Evolutionary conservation across 2,888 invertebrate genomes (phyloP).

Genomic region (Argyra leucocephala): DNA sequence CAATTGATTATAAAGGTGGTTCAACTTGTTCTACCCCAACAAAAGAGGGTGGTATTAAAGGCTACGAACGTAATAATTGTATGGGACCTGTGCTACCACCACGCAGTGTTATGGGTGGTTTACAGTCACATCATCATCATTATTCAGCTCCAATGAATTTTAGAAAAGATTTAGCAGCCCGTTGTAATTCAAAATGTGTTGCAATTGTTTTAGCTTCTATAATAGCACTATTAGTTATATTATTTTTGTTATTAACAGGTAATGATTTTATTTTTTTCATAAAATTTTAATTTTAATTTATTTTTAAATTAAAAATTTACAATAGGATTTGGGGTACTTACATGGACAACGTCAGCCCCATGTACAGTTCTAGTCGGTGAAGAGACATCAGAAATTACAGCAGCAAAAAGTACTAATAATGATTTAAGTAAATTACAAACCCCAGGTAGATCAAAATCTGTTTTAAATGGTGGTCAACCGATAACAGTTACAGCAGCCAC

Average conservation of each 20-base stretch:
- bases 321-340: slow-evolving; percentile 69
- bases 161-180: slow-evolving; percentile 73
- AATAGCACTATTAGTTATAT: slow-evolving; percentile 70
- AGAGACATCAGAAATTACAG: slow-evolving; percentile 59
- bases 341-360: slow-evolving; percentile 73
- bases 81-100: slow-evolving; percentile 67
- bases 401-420: slow-evolving; percentile 60
- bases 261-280: slow-evolving; percentile 22
- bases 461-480: slow-evolving; percentile 31
- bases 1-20: slow-evolving; percentile 75
- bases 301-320: slow-evolving; percentile 24
- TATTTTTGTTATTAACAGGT: slow-evolving; percentile 83
- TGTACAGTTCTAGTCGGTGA: slow-evolving; percentile 76
- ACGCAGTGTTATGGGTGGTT: slow-evolving; percentile 47
- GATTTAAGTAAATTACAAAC: slow-evolving; percentile 63
- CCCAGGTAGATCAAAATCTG: slow-evolving; percentile 50
- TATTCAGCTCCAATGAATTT: slow-evolving; percentile 77
- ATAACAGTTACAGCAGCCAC: slow-evolving; percentile 46
- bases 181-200: slow-evolving; percentile 87
- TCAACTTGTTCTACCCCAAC: slow-evolving; percentile 83
- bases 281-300: slow-evolving; percentile 17
- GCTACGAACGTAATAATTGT: slow-evolving; percentile 51
- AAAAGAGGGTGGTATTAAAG: slow-evolving; percentile 54
- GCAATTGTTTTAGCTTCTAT: slow-evolving; percentile 80
- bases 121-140: slow-evolving; percentile 60